Percentiles rank a stretch among this genome's conserved stretches.
Evolutionary conservation across 2,113 vertebrate species (phyloP).

Genomic region (Pangasianodon gigas): DNA sequence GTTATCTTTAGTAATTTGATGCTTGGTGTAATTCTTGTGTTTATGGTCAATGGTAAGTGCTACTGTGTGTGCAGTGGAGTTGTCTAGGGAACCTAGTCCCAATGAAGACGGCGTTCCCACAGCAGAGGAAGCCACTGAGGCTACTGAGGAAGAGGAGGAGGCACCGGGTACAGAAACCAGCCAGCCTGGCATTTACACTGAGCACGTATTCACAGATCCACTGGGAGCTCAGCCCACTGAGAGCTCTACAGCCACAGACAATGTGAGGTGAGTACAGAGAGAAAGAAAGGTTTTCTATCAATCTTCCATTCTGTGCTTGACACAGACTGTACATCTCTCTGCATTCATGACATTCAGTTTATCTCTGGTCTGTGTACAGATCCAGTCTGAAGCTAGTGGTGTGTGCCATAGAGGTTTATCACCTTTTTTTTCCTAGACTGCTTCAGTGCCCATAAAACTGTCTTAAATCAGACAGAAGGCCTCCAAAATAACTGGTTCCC

Average conservation of each 20-base stretch:
- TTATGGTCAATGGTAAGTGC: background rate
- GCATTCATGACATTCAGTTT: background rate
- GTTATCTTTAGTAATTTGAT: background rate
- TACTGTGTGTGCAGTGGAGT: slow-evolving; percentile 55
- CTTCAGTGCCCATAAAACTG: background rate
- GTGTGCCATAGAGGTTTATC: background rate
- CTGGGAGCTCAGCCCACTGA: slow-evolving; percentile 72
- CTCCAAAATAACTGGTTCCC: background rate
- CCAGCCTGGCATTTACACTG: slow-evolving; percentile 86
- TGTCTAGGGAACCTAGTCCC: slow-evolving; percentile 70
- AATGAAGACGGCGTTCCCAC: slow-evolving; percentile 80
- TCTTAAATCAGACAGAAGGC: background rate
- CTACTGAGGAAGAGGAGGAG: slow-evolving; percentile 74
- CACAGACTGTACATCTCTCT: background rate
- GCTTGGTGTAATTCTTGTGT: background rate
- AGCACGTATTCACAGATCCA: slow-evolving; percentile 93
- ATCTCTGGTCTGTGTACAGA: background rate
- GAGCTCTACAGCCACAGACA: slow-evolving; percentile 46
- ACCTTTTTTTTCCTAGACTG: background rate
- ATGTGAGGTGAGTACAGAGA: slow-evolving; percentile 56
- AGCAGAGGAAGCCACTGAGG: slow-evolving; percentile 94
- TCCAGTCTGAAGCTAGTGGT: background rate
- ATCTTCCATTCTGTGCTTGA: background rate
- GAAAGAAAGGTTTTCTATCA: background rate
- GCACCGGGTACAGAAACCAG: slow-evolving; percentile 64